Evolutionary conservation across 1,140 invertebrate genomes (phyloP).

Genomic region (Drosophila murphyi): DNA sequence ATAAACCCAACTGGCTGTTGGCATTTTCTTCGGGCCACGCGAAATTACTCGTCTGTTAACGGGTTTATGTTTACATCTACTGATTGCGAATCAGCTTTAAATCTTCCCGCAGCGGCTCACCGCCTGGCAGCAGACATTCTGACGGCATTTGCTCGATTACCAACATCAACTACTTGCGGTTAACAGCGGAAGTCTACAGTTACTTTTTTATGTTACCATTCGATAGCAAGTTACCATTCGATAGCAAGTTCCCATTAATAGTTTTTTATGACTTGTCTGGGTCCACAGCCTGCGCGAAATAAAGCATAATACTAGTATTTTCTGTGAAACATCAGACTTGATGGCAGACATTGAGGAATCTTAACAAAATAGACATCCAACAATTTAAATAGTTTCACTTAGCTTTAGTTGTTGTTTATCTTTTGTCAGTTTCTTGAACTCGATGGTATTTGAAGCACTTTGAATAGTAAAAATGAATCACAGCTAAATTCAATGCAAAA

Average conservation of each 20-base stretch:
- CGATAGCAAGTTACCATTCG: conserved; percentile 30
- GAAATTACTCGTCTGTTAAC: conserved; percentile 7
- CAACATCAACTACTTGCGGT: conserved; percentile 1
- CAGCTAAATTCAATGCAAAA: not conserved
- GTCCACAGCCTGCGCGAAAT: not conserved
- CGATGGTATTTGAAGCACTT: no score
- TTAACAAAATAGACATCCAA: not conserved
- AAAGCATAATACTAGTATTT: no score
- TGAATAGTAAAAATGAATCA: not conserved
- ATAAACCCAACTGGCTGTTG: not conserved
- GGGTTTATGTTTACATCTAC: not conserved
- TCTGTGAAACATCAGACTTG: no score
- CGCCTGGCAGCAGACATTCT: not conserved
- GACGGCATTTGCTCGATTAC: not conserved
- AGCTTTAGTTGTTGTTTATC: not conserved
- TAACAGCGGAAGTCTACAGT: conserved; percentile 15
- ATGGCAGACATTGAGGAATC: not conserved
- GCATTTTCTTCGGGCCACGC: conserved; percentile 4
- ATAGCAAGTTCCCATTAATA: conserved; percentile 29
- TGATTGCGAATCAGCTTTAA: conserved; percentile 14
- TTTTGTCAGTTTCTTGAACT: not conserved
- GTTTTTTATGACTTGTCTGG: conserved; percentile 41
- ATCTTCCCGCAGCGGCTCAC: not conserved
- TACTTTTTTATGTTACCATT: conserved; percentile 1
- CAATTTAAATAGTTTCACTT: conserved; percentile 2